Evolutionary conservation across 2,113 vertebrate species (phyloP).

Genomic region (Hemiscyllium ocellatum): DNA sequence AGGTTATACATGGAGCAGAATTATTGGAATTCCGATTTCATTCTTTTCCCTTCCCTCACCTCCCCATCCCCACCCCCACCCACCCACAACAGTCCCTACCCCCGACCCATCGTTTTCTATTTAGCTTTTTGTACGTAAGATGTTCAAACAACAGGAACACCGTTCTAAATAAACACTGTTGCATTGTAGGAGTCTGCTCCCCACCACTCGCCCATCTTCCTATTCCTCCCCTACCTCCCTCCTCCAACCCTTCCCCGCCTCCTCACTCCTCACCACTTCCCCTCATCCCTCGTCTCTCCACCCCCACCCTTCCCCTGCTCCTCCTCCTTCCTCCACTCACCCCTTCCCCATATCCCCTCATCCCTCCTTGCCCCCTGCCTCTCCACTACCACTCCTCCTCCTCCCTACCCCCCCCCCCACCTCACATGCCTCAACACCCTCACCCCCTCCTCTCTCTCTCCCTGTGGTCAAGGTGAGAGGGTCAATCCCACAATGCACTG

Average conservation of each 20-base stretch:
- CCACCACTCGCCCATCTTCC: background rate
- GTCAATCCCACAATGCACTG: background rate
- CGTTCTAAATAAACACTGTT: constrained; percentile 7
- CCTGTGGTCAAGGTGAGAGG: background rate
- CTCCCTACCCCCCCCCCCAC: too few relatives aligned
- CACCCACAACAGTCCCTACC: background rate
- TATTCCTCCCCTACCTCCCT: background rate
- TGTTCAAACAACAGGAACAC: background rate
- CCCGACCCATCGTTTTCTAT: background rate
- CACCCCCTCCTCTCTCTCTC: background rate
- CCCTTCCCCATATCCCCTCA: too few relatives aligned
- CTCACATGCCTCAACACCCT: background rate
- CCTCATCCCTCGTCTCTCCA: too few relatives aligned
- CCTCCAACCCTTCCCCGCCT: too few relatives aligned
- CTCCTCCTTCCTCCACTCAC: background rate
- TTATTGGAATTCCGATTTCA: background rate
- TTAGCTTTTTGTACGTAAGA: background rate
- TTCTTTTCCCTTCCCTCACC: background rate
- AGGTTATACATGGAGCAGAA: background rate
- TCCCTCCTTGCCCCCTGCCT: background rate
- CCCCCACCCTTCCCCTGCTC: background rate
- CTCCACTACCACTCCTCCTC: background rate
- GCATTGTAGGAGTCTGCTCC: background rate
- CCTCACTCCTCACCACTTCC: too few relatives aligned
- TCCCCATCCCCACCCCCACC: too few relatives aligned